Percentiles rank a stretch among this genome's conserved stretches.
phyloP scores from a whole-genome alignment of 2,888 invertebrate genomes.

The Proisotoma minuta region DNA sequence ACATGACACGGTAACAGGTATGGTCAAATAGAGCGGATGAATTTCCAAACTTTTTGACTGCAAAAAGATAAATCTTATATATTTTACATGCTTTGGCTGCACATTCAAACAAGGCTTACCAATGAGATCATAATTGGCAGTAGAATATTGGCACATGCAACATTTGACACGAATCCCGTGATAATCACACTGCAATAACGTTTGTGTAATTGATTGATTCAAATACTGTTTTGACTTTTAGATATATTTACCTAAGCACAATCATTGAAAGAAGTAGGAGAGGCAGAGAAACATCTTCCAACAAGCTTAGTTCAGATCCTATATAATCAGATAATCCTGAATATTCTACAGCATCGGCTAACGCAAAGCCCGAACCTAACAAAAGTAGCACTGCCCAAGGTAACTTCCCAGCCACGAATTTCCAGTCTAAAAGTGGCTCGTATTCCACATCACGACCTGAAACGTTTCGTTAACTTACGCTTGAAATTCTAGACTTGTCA shows the following conservation, averaged over 20 bases:
- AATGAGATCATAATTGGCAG: conserved; percentile 25
- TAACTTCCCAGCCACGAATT: conserved; percentile 28
- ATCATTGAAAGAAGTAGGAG: conserved; percentile 21
- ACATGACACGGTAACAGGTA: conserved; percentile 81
- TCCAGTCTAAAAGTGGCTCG: conserved; percentile 35
- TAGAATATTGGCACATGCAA: conserved; percentile 18
- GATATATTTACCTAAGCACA: too few species aligned
- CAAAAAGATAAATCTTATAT: conserved; percentile 25
- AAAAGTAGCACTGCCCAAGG: conserved; percentile 38
- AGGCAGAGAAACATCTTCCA: conserved; percentile 10
- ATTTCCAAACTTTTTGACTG: conserved; percentile 67
- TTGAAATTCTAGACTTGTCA: background rate
- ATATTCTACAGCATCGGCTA: conserved; percentile 16
- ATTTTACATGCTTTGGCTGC: background rate
- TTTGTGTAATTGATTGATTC: too few species aligned
- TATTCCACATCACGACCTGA: conserved; percentile 16
- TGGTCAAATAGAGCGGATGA: conserved; percentile 83
- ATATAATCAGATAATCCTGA: conserved; percentile 19
- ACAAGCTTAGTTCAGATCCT: background rate
- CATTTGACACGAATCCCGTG: conserved; percentile 33
- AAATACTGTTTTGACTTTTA: too few species aligned
- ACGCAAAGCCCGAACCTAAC: conserved; percentile 21
- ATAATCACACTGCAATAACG: conserved; percentile 22
- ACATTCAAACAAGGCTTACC: conserved; percentile 12
- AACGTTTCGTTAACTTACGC: background rate